Conservation (phyloP, 2,888 invertebrate species). For the Pristionchus arcanus region DNA sequence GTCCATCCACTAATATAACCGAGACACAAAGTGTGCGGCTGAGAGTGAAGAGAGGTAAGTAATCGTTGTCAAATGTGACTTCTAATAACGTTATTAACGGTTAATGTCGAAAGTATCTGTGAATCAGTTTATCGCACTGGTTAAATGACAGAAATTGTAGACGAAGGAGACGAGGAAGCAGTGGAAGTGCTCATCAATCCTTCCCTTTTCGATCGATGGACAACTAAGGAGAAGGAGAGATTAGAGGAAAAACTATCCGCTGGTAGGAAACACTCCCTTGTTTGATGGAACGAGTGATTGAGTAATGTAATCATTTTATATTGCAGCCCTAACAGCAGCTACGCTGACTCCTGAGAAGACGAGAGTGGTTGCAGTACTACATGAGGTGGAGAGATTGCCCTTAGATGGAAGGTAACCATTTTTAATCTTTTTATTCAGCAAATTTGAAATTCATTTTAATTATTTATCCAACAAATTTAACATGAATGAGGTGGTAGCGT, state of each 20-base stretch:
- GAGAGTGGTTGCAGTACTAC: neutral
- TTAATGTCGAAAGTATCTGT: too few species aligned
- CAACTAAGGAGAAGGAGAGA: neutral
- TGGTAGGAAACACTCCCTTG: neutral
- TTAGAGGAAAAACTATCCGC: neutral
- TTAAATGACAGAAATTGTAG: neutral
- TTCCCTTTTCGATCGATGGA: conserved; percentile 43
- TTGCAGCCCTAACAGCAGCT: neutral
- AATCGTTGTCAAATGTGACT: neutral
- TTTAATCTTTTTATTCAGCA: neutral
- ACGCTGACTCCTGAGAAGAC: conserved; percentile 5
- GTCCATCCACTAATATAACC: neutral
- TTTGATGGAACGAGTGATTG: neutral
- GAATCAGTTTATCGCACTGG: too few species aligned
- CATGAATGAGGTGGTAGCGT: too few species aligned
- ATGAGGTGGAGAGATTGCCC: conserved; percentile 6
- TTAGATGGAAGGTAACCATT: conserved; percentile 45
- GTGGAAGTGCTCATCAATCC: conserved; percentile 33
- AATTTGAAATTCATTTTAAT: too few species aligned
- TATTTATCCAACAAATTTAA: too few species aligned
- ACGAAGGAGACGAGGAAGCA: conserved; percentile 40
- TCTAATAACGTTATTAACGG: neutral
- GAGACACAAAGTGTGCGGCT: neutral
- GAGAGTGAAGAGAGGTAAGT: neutral
- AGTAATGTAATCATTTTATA: neutral